Base-by-base conservation (phyloP, 2,113 vertebrate genomes). In the Pterophyllum scalare region DNA sequence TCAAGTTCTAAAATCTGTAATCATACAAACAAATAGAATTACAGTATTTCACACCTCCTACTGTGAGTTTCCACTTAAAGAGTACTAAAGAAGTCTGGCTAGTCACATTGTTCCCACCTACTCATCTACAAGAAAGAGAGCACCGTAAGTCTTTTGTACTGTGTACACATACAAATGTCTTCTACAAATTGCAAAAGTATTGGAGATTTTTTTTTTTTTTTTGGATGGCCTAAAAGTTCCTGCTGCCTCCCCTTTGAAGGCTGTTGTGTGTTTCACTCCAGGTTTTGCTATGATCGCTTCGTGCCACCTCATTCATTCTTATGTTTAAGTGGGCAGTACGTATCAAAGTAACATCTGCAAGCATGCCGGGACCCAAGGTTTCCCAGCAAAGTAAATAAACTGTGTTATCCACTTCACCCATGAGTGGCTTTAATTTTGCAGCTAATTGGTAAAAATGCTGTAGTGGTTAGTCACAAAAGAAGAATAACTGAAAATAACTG, bases 11-110 rank as follows among this genome's bases (percentile, higher is more conserved):
- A 70, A 70, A 19, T 70, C 65, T 52, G 65, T 52, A 31, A 70
- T 52, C 43, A 31, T 52, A 12, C 43, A 70, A 49, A 70, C 65
- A 70, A 70, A 49, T 70, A 70, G 65, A 70, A 70, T 70, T 52
- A 70, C 65, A 70, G 65, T 11, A 52, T 70, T 52, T 70, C 24
- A 70, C 65, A 70, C 65, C 24, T 52, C 65, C 65, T 10, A 70
- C 65, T 52, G 65, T 52, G 65, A 70, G 65, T 46, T 31, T 70
- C 65, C 65, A 70, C 40, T 20, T 70, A 70, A 70, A 52, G 65
- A 70, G 65, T 49, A 70, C 65, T 52, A 52, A 70, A 67, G 38
- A 67, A 70, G 43, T 70, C 65, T 70, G 65, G 65, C 65, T 52
- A 19, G 43, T 70, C 43, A 70, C 65, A 52, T 20, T 70, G 65